Evolutionary conservation across 2,797 vertebrate genomes (phyloP).

Genomic region (Sebastes iracundus): DNA sequence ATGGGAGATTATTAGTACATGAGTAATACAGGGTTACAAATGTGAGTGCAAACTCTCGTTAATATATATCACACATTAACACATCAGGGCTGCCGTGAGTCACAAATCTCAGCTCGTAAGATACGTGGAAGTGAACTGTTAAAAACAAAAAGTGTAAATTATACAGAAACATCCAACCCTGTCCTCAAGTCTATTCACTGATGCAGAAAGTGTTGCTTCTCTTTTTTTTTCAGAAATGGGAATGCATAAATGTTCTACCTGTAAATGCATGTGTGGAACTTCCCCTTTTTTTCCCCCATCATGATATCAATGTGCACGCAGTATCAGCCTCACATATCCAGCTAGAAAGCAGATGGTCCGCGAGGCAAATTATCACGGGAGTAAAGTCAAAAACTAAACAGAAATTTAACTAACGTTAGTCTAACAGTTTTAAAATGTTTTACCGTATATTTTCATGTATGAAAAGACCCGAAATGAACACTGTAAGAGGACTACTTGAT

Average conservation of each 20-base stretch:
- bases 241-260: not conserved
- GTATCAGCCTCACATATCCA: too few species aligned
- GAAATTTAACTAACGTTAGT: too few species aligned
- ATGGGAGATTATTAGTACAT: conserved; percentile 37
- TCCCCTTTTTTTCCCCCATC: too few species aligned
- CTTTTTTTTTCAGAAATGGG: not conserved
- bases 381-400: too few species aligned
- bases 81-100: not conserved
- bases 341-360: too few species aligned
- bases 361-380: too few species aligned
- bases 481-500: too few species aligned
- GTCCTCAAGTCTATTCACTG: not conserved
- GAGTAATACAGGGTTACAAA: conserved; percentile 18
- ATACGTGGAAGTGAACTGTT: not conserved
- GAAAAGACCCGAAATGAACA: too few species aligned
- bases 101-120: not conserved
- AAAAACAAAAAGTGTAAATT: conserved; percentile 5
- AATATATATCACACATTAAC: not conserved
- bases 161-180: not conserved
- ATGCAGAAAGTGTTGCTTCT: not conserved
- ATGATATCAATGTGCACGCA: too few species aligned
- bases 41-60: not conserved
- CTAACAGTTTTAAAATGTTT: too few species aligned
- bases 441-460: too few species aligned
- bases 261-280: not conserved